Conservation (phyloP, 2,888 invertebrate species). For the Gisinianus flammeolus region DNA sequence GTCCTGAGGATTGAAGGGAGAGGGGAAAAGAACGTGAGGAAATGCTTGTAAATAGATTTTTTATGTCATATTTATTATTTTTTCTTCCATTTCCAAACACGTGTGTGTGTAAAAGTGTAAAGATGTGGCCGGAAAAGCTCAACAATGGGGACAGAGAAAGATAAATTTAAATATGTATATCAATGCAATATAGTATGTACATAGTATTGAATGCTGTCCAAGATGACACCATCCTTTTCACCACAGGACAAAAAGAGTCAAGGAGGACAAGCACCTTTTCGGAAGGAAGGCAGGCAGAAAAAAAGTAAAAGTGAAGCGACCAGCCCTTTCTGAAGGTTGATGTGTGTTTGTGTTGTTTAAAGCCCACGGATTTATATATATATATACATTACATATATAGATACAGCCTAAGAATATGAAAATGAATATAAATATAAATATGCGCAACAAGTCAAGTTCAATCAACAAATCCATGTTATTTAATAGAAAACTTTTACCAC, state of each 20-base stretch:
- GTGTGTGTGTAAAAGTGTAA: too few relatives aligned
- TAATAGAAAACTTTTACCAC: background rate
- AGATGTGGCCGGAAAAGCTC: background rate
- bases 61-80: too few relatives aligned
- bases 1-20: too few relatives aligned
- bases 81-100: too few relatives aligned
- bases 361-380: too few relatives aligned
- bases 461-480: background rate
- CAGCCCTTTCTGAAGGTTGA: too few relatives aligned
- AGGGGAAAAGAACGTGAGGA: too few relatives aligned
- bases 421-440: background rate
- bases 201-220: background rate
- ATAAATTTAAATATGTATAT: background rate
- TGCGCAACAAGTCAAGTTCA: conserved; percentile 10
- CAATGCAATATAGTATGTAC: background rate
- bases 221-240: background rate
- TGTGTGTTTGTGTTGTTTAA: too few relatives aligned
- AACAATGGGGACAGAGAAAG: background rate
- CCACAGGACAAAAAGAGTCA: background rate
- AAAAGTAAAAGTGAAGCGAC: too few relatives aligned
- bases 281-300: background rate
- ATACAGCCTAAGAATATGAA: too few relatives aligned
- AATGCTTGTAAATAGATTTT: too few relatives aligned
- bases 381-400: too few relatives aligned
- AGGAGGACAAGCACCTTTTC: background rate